Evolutionary conservation across 2,113 vertebrate species (phyloP), one percentile per base, ranked within the genome.

Genomic region (Pollimyrus isidori): DNA sequence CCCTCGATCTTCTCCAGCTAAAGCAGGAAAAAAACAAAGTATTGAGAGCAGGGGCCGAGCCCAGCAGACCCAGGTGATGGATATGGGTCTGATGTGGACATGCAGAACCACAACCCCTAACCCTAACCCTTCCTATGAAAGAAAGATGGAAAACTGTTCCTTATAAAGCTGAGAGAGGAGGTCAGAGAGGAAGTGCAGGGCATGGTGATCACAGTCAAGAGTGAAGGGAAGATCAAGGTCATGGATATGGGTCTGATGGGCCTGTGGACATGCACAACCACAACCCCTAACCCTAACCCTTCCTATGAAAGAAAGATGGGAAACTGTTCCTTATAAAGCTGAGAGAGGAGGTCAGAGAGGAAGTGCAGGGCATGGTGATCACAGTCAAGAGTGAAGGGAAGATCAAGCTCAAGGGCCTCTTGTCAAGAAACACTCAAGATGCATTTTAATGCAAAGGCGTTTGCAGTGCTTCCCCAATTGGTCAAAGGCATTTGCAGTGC

Each of bases 1-100:
- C 9, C 52, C 39, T 92, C 89, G 30, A 94, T 88, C 45, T 92
- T 88, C 39, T 90, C 86, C 42, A 93, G 76, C 93, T 94, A 86
- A 26, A 91, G 90, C 88, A 88, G 52, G 5, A 26, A 88, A 58
- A 91, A 69, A 88, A 23, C 5, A 87, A 69, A 10, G 80, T 19
- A 21, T 83, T 83, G 42, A 45, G 39, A 45, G 21, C 80, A 10
- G 30, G 17, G 42, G 39, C 53, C 0, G 1, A 7, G 39, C 53
- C 53, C 53, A 39, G 17, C 76, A 11, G 76, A 82, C 5, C 35
- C 13, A 5, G 53, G 53, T 21, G 5, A 56, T 35, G 35, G 30
- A 35, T 15, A 82, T 26, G 39, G 76, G 35, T 19, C 26, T 1
- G 35, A 82, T 11, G 26, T 15, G 30, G 69, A 73, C 26, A 73